These are phyloP conservation scores for Oligia latruncula DNA, from an alignment of 2,888 invertebrate genomes.

Conservation along the genomic window DNA sequence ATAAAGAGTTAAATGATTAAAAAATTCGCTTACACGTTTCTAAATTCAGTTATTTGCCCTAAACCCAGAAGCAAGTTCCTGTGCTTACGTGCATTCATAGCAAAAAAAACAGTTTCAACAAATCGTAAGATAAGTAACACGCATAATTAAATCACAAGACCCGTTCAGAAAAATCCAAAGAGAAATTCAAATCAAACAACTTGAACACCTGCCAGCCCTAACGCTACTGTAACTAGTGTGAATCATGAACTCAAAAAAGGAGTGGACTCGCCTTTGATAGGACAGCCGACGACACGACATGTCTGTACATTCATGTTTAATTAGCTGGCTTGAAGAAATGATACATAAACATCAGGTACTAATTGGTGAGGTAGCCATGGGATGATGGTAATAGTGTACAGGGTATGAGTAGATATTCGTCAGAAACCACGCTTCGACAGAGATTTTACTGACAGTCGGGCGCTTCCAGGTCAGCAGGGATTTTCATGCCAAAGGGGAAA, in stretches of 20 bases:
- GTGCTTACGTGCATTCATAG: background rate
- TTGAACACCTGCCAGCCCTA: slow-evolving; percentile 59
- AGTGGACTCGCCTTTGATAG: slow-evolving; percentile 67
- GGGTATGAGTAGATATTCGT: background rate
- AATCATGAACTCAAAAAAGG: slow-evolving; percentile 68
- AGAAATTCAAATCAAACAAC: slow-evolving; percentile 26
- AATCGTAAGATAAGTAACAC: slow-evolving; percentile 10
- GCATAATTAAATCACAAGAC: slow-evolving; percentile 15
- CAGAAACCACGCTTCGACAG: slow-evolving; percentile 18
- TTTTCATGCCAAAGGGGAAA: background rate
- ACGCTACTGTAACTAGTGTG: slow-evolving; percentile 59
- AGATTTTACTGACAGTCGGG: background rate
- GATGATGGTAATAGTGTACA: slow-evolving; percentile 57
- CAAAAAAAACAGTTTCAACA: background rate
- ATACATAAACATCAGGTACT: slow-evolving; percentile 68
- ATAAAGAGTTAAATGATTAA: background rate
- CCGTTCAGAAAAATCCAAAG: slow-evolving; percentile 10
- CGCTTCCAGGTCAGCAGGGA: background rate
- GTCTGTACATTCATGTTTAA: slow-evolving; percentile 64
- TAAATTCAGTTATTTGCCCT: background rate
- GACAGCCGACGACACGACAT: slow-evolving; percentile 65
- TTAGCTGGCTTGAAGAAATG: slow-evolving; percentile 65
- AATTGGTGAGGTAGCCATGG: slow-evolving; percentile 63
- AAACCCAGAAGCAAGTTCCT: background rate
- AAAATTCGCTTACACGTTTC: background rate